phyloP scores from a whole-genome alignment of 37 sponge, comb jelly and placozoan species.

The Hormiphora californensis region DNA sequence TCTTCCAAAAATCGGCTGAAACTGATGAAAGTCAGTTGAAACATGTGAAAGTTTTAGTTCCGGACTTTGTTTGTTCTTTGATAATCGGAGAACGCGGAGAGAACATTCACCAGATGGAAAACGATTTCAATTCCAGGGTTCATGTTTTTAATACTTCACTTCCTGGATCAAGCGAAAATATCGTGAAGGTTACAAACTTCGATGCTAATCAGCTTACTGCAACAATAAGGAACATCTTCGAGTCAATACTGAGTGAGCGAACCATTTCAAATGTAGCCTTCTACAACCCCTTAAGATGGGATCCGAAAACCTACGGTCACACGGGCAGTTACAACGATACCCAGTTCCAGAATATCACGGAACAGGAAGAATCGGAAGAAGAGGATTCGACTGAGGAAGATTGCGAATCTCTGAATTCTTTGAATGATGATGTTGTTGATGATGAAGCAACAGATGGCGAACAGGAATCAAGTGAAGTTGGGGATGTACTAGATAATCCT shows the following conservation, averaged over 20 bases:
- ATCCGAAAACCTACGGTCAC: constrained; percentile 16
- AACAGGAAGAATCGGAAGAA: too few species aligned
- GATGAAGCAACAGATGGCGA: too few species aligned
- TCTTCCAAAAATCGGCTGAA: neutral
- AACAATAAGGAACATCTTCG: neutral
- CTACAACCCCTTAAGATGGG: constrained; percentile 6
- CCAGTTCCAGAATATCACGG: too few species aligned
- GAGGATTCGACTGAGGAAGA: too few species aligned
- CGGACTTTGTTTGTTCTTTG: constrained; percentile 29
- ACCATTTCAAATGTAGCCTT: constrained; percentile 8
- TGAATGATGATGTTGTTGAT: too few species aligned
- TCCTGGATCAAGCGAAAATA: constrained; percentile 16
- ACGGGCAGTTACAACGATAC: constrained; percentile 41
- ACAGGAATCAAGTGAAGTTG: too few species aligned
- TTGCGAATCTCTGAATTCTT: too few species aligned
- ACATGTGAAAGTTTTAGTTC: constrained; percentile 30
- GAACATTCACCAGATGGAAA: constrained; percentile 11
- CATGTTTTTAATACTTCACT: constrained; percentile 28
- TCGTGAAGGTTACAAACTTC: constrained; percentile 6
- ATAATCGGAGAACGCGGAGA: constrained; percentile 23
- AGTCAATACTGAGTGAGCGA: neutral
- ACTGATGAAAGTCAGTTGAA: neutral
- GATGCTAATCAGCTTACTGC: neutral
- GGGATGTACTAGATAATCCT: too few species aligned
- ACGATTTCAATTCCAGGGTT: neutral